Conservation (phyloP, 2,797 vertebrate genomes). For the Erpetoichthys calabaricus region DNA sequence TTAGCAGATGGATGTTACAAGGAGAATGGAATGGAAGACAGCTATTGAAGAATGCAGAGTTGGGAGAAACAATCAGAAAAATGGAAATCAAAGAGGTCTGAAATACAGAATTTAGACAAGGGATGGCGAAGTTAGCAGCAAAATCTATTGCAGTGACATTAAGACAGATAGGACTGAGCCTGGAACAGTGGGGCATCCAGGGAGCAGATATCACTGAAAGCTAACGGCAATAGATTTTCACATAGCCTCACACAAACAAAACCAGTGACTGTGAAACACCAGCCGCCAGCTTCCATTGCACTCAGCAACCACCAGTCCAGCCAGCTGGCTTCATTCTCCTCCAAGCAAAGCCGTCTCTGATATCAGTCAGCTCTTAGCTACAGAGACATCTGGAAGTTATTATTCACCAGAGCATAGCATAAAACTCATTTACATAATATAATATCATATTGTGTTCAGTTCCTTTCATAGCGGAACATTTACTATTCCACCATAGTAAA, state of each 20-base stretch:
- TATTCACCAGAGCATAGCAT: conserved; percentile 47
- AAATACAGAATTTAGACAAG: not conserved
- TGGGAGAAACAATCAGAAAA: conserved; percentile 10
- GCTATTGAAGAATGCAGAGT: conserved; percentile 8
- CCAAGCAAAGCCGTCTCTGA: conserved; percentile 47
- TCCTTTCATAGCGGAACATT: conserved; percentile 32
- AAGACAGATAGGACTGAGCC: too few relatives aligned
- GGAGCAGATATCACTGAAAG: too few relatives aligned
- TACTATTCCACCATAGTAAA: conserved; percentile 10
- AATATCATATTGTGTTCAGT: conserved; percentile 45
- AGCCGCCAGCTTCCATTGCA: conserved; percentile 31
- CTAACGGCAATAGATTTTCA: too few relatives aligned
- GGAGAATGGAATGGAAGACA: too few relatives aligned
- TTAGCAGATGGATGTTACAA: too few relatives aligned
- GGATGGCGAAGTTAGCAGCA: too few relatives aligned
- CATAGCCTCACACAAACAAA: conserved; percentile 29
- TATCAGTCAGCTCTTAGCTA: conserved; percentile 50
- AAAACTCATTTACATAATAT: conserved; percentile 48
- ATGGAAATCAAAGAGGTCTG: conserved; percentile 1
- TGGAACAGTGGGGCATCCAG: too few relatives aligned
- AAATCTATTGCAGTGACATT: too few relatives aligned
- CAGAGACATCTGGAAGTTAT: conserved; percentile 61
- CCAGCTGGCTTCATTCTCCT: conserved; percentile 47
- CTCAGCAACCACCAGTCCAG: conserved; percentile 40
- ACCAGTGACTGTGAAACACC: conserved; percentile 54